phyloP scores from a whole-genome alignment of 2,888 invertebrate species.

The Heliothis peltigera region DNA sequence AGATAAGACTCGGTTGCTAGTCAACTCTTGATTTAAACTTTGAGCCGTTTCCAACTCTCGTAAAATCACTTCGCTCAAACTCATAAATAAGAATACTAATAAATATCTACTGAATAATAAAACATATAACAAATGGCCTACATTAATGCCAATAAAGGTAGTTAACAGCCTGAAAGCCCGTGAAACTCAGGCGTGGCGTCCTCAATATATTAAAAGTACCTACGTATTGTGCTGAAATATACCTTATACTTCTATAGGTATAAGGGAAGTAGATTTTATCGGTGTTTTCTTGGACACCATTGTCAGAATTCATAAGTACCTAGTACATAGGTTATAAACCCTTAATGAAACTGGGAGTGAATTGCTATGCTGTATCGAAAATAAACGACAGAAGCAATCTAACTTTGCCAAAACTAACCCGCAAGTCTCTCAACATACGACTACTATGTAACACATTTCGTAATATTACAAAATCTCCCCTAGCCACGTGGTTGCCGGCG shows the following conservation, averaged over 20 bases:
- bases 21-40: conserved; percentile 13
- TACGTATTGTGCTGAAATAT: conserved; percentile 11
- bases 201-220: conserved; percentile 7
- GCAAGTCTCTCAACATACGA: not conserved
- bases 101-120: conserved; percentile 9
- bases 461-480: not conserved
- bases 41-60: conserved; percentile 33
- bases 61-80: conserved; percentile 14
- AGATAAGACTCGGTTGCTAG: conserved; percentile 13
- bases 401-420: not conserved
- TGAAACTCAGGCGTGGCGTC: conserved; percentile 23
- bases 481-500: conserved; percentile 13
- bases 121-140: conserved; percentile 15
- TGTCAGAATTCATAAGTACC: not conserved
- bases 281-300: not conserved
- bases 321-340: not conserved
- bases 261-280: conserved; percentile 8
- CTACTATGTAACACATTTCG: not conserved
- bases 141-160: conserved; percentile 4
- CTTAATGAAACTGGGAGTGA: not conserved
- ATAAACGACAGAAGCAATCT: not conserved
- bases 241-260: not conserved
- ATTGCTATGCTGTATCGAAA: not conserved
- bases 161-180: conserved; percentile 11
- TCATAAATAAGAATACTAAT: not conserved